Evolutionary conservation across 2,888 invertebrate genomes (phyloP).

Genomic region (Alsophila aescularia): DNA sequence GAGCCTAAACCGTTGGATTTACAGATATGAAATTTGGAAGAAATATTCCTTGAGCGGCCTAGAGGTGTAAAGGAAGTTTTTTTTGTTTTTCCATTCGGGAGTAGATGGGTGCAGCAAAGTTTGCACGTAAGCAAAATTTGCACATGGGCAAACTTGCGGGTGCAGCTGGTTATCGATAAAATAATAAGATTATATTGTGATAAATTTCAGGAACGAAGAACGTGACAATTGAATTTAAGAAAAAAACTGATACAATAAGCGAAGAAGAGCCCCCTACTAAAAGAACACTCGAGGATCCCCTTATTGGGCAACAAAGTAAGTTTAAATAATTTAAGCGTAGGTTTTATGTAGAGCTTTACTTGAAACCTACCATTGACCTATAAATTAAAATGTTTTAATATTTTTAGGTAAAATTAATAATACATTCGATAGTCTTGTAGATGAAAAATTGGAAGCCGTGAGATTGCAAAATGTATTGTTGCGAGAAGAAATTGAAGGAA

Average conservation of each 20-base stretch:
- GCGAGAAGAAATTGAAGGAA: constrained; percentile 12
- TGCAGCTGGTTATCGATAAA: too few species aligned
- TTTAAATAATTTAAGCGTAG: too few species aligned
- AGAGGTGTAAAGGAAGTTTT: too few species aligned
- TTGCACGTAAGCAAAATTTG: too few species aligned
- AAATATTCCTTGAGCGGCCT: too few species aligned
- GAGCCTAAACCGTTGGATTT: too few species aligned
- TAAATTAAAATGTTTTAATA: not conserved
- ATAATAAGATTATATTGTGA: too few species aligned
- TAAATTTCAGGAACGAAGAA: not conserved
- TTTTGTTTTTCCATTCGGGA: too few species aligned
- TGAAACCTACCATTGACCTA: not conserved
- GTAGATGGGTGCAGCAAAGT: too few species aligned
- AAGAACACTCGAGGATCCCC: constrained; percentile 5
- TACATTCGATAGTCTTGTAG: not conserved
- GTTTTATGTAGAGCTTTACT: too few species aligned
- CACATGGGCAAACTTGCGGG: too few species aligned
- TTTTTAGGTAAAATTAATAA: not conserved
- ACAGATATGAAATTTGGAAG: too few species aligned
- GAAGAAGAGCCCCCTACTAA: constrained; percentile 8
- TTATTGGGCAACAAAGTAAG: not conserved
- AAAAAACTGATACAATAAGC: not conserved
- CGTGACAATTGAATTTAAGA: not conserved
- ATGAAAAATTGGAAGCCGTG: constrained; percentile 4
- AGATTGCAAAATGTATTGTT: constrained; percentile 13